Evolutionary conservation across 2,888 invertebrate species (phyloP).

Genomic region (Lacanobia wlatinum): DNA sequence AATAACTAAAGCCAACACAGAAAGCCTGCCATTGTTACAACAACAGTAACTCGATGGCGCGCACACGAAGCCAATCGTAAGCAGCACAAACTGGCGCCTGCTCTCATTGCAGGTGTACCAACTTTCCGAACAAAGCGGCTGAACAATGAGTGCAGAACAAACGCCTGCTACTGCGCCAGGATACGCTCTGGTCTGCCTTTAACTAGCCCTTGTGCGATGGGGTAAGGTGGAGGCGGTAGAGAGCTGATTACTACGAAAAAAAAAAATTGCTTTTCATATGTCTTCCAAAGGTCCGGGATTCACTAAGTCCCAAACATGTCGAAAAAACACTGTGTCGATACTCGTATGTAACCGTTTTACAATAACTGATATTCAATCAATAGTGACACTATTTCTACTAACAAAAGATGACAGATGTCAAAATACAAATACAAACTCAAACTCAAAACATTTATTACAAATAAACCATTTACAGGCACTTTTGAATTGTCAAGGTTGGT

Average conservation of each 20-base stretch:
- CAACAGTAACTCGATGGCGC: slow-evolving; percentile 22
- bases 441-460: too few species aligned
- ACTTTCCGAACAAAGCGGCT: slow-evolving; percentile 62
- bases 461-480: too few species aligned
- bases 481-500: too few species aligned
- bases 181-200: slow-evolving; percentile 66
- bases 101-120: slow-evolving; percentile 60
- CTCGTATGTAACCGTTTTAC: too few species aligned
- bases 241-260: neutral
- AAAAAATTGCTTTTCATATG: too few species aligned
- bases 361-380: too few species aligned
- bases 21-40: slow-evolving; percentile 9
- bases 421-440: too few species aligned
- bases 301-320: too few species aligned
- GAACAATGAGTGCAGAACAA: slow-evolving; percentile 65
- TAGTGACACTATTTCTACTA: too few species aligned
- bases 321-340: too few species aligned
- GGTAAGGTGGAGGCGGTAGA: neutral
- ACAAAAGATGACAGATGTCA: too few species aligned
- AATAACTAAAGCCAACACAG: neutral
- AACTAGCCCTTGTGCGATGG: slow-evolving; percentile 58
- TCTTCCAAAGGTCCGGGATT: too few species aligned
- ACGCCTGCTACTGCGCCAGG: slow-evolving; percentile 64
- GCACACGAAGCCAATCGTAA: slow-evolving; percentile 55
- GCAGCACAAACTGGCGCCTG: slow-evolving; percentile 53